Base-by-base conservation (phyloP, 2,113 vertebrate genomes). In the Triplophysa dalaica region DNA sequence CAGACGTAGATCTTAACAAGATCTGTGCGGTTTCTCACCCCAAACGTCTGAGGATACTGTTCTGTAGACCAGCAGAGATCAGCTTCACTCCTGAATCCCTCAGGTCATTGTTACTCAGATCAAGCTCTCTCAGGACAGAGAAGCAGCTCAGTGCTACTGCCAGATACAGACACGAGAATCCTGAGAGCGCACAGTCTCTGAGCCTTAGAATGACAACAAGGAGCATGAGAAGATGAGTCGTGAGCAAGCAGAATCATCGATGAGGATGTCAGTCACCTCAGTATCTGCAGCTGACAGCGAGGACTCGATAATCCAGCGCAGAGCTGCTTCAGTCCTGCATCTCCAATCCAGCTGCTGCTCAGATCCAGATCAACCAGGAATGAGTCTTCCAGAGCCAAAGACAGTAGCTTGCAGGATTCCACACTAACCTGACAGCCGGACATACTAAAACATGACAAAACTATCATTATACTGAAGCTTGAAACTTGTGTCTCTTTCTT, bases 251-350 rank as follows among this genome's bases (percentile, higher is more conserved):
- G 33, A 72, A 10, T 1, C 5, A 29, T 33, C 7, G 2, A 22
- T 14, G n/a, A 60, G 16, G 8, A 12, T 75, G 26, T 11, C 3
- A 65, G 16, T 5, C 52, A 79, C 78, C 68, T 60, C 17, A 79
- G 45, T 8, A 6, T 72, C 24, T 72, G 22, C 52, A 79, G n/a
- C 56, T 29, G 67, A 64, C 78, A 79, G 68, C 52, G 43, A 48
- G 78, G 78, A 64, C 67, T 79, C 13, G 62, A 62, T 26, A 84
- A 70, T 63, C 75, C 80, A 29, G 56, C 26, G 14, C 21, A 84
- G 19, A 85, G 41, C n/a, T 8, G 26, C 67, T 80, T 63, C 38
- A 76, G 41, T 54, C 77, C 80, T 48, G 19, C 10, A 58, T 82
- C 72, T 33, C 68, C 14, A 11, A 82, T 17, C 21, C 21, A 13